Base-by-base conservation (phyloP, 2,888 invertebrate genomes). In the Lithophane semibrunnea region DNA sequence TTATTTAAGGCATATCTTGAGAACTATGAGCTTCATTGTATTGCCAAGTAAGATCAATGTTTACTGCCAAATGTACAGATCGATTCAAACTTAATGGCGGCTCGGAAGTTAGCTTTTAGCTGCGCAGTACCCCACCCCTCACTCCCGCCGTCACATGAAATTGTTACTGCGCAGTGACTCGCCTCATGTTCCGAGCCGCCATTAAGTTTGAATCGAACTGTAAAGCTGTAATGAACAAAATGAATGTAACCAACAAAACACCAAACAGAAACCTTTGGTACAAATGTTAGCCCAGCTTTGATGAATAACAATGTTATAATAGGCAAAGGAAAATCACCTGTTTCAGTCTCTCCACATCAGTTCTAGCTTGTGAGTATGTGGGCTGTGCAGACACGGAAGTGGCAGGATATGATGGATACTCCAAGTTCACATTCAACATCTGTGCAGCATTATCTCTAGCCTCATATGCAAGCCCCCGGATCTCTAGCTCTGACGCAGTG, bases 401-500 rank as follows among this genome's bases (percentile, higher is more conserved):
- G 78, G 95, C 94, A 2, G 94, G 91, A 83, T 95, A 96, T 24
- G 96, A 82, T 2, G 97, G 97, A 74, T 96, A 97, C 89, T 97
- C 97, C 89, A 97, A 92, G 80, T 96, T 97, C 54, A 97, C 97
- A 83, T 97, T 96, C 77, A 97, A 92, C 76, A 97, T 92, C 90
- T 95, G 97, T n/a, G 97, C 97, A 63, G 97, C 97, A 92, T 97
- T 97, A 85, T 96, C 97, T 75, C 97, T 93, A 18, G 97, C 97
- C 88, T 97, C 97, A 69, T 97, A 97, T 1, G 97, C 97, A 73
- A 97, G 94, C 7, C 98, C 98, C 86, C 97, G 96, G 75, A 98
- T 97, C 92, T 98, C 97, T 73, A 98, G 92, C 88, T 98, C 98
- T 7, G 97, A 97, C 0, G 98, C 98, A 54, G 98, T 97, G 88